Percentiles rank a stretch among this genome's conserved stretches.
These are phyloP conservation scores for Oncorhynchus clarkii DNA, from an alignment of 2,113 vertebrate genomes.

Conservation along the genomic window DNA sequence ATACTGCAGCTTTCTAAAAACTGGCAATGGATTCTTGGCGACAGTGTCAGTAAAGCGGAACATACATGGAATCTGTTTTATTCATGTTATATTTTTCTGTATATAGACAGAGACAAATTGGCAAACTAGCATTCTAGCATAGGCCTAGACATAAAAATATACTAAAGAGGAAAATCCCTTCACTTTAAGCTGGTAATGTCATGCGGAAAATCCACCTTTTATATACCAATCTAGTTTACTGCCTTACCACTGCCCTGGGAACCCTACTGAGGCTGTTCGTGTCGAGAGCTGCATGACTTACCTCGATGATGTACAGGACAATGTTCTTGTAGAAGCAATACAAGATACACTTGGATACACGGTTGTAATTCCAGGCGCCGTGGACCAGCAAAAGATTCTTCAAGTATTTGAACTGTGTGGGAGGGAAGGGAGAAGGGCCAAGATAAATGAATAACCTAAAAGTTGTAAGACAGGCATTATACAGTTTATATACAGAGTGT, in stretches of 20 bases:
- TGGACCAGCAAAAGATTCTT: slow-evolving; percentile 97
- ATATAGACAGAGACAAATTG: too few relatives aligned
- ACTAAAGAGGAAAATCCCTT: neutral
- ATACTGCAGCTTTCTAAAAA: neutral
- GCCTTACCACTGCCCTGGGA: neutral
- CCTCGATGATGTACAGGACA: slow-evolving; percentile 98
- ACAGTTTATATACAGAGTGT: neutral
- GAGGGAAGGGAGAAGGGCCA: slow-evolving; percentile 42
- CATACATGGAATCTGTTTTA: too few relatives aligned
- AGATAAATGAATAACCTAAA: slow-evolving; percentile 36
- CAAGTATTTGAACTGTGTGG: slow-evolving; percentile 94
- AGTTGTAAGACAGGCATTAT: slow-evolving; percentile 23
- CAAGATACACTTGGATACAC: slow-evolving; percentile 96
- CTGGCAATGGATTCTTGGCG: neutral
- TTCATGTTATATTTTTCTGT: too few relatives aligned
- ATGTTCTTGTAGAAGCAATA: slow-evolving; percentile 99
- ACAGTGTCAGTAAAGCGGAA: slow-evolving; percentile 25
- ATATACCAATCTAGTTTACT: too few relatives aligned
- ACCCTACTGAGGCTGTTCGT: neutral
- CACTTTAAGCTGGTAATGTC: neutral
- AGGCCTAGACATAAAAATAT: too few relatives aligned
- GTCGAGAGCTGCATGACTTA: slow-evolving; percentile 49
- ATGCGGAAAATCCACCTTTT: neutral
- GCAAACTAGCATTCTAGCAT: too few relatives aligned
- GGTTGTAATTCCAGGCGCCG: slow-evolving; percentile 98